Evolutionary conservation across 2,888 invertebrate species (phyloP).

Genomic region (Lomographa bimaculata): DNA sequence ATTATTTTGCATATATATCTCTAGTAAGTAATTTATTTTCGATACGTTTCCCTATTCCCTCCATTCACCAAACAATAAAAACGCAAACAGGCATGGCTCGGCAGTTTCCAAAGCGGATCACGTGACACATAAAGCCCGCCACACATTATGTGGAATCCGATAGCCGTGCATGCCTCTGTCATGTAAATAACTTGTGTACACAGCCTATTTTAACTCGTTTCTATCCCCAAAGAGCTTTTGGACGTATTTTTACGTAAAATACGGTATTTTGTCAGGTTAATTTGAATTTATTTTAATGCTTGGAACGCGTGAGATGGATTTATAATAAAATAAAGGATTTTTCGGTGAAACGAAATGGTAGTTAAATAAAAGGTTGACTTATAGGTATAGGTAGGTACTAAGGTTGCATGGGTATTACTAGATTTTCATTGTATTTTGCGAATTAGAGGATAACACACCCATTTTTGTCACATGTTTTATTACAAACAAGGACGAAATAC

Average conservation of each 20-base stretch:
- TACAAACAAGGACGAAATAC: no score
- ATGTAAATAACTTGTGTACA: conserved; percentile 26
- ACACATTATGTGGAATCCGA: conserved; percentile 26
- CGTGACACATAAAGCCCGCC: conserved; percentile 21
- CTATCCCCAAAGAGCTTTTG: conserved; percentile 18
- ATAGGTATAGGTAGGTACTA: no score
- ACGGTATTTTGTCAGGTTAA: conserved; percentile 26
- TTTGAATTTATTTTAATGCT: conserved; percentile 27
- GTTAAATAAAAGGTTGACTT: no score
- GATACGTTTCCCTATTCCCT: no score
- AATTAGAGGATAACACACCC: no score
- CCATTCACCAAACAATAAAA: background rate
- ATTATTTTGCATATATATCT: no score
- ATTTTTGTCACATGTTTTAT: no score
- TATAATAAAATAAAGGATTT: conserved; percentile 9
- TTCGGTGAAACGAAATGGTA: background rate
- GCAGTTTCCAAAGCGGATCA: conserved; percentile 23
- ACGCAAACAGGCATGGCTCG: conserved; percentile 12
- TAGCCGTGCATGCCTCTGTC: conserved; percentile 20
- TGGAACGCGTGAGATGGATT: conserved; percentile 1
- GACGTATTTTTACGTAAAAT: conserved; percentile 28
- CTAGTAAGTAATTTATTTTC: no score
- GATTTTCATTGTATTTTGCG: no score
- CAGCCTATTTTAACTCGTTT: conserved; percentile 19
- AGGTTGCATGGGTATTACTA: no score